A percentile compares a stretch with the other conserved stretches of the same genome.
These are phyloP conservation scores for Alauda arvensis DNA, from an alignment of 2,797 vertebrate species.

Conservation along the genomic window DNA sequence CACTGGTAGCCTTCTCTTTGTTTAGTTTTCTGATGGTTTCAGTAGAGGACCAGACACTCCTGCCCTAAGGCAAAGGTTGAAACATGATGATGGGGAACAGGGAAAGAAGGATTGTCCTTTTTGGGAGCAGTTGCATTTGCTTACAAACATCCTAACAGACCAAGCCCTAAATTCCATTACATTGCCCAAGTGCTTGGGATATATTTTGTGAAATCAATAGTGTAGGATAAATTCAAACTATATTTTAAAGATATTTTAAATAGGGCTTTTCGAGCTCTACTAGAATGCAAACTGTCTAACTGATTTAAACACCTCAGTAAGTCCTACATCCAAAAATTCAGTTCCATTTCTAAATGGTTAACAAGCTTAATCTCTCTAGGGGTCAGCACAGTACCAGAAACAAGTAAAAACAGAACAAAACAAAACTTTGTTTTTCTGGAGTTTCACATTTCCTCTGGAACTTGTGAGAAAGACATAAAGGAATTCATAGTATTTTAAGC, in stretches of 20 bases:
- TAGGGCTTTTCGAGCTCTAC: neutral
- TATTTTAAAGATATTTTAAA: neutral
- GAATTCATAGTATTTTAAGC: neutral
- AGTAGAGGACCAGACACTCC: neutral
- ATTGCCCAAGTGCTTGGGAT: neutral
- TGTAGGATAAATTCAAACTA: neutral
- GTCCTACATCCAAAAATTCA: neutral
- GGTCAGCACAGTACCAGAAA: conserved; percentile 10
- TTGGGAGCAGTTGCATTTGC: neutral
- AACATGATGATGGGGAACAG: neutral
- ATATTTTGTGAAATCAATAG: neutral
- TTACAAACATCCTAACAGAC: neutral
- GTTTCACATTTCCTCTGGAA: neutral
- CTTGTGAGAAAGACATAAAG: neutral
- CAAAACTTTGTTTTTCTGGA: neutral
- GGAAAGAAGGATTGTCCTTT: neutral
- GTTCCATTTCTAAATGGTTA: neutral
- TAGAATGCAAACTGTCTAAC: neutral
- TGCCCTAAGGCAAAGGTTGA: neutral
- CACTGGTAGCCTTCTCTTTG: neutral
- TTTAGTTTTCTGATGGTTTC: neutral
- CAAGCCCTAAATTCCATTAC: neutral
- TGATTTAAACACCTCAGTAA: neutral
- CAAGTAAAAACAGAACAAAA: neutral
- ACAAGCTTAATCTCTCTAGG: neutral